Percentiles rank a stretch among this genome's conserved stretches.
Evolutionary conservation across 2,888 invertebrate genomes (phyloP).

Genomic region (Stratiomys singularior): DNA sequence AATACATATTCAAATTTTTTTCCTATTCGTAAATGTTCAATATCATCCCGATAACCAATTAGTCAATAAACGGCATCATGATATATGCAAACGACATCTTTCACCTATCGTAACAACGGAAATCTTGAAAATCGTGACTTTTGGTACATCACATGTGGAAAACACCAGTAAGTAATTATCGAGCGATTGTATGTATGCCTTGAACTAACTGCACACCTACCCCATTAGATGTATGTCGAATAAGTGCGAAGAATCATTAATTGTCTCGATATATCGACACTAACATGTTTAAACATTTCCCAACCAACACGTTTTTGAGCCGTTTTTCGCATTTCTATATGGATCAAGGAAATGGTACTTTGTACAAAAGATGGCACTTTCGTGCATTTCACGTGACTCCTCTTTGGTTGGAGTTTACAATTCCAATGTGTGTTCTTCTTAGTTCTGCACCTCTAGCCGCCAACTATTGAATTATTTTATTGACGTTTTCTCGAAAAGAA

Average conservation of each 20-base stretch:
- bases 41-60: too few species aligned
- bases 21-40: too few species aligned
- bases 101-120: background rate
- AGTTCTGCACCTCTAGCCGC: constrained; percentile 5
- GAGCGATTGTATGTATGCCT: background rate
- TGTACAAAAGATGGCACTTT: constrained; percentile 1
- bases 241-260: constrained; percentile 19
- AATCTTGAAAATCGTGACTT: constrained; percentile 39
- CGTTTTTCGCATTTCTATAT: constrained; percentile 12
- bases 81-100: constrained; percentile 3
- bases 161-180: constrained; percentile 35
- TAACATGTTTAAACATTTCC: constrained; percentile 18
- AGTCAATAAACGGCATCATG: background rate
- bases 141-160: constrained; percentile 1
- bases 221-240: background rate
- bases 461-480: constrained; percentile 34
- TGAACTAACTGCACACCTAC: background rate
- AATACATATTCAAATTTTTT: too few species aligned
- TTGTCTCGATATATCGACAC: constrained; percentile 27
- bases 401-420: background rate
- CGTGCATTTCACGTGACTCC: background rate
- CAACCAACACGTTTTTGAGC: constrained; percentile 3
- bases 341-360: constrained; percentile 1
- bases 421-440: background rate
- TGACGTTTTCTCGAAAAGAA: constrained; percentile 13